Evolutionary conservation across 1,140 invertebrate species (phyloP), one percentile per base, ranked within the genome.

Genomic region (Ostrea edulis): DNA sequence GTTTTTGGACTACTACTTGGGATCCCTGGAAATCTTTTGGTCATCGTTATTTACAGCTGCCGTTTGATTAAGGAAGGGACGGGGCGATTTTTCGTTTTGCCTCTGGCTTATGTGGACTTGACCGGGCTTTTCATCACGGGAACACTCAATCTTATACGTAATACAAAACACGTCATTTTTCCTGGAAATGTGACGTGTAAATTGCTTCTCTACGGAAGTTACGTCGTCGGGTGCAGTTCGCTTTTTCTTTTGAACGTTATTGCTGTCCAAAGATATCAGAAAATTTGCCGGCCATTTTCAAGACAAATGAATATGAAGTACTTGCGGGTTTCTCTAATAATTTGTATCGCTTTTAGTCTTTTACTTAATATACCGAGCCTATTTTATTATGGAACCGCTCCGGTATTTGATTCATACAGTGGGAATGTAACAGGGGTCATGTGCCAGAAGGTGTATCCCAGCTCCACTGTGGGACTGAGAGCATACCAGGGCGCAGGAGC

Each of bases 191-290:
- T 22, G 22, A 68, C 84, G 11, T 86, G 84, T 20, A 68, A 86
- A 52, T 44, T 68, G 22, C 53, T 86, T 62, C 51, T 86, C 51
- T 86, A 71, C 25, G 62, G 62, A 35, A 86, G 58, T 20, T 86
- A 86, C 17, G 55, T 86, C 1, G 68, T 68, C 17, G 53, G 58
- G 1, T 51, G 25, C 71, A n/a, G 29, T 22, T 87, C 77, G 8
- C 29, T 82, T 35, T 54, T 35, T 17, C 51, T 82, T 29, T 55
- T 87, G 29, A n/a, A 53, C 14, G n/a, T 14, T n/a, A 87, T 87
- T 82, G 71, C 52, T 35, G 68, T 87, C 12, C 77, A 87, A 55
- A 53, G 71, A 52, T 87, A 82, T 35, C 54, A 55, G 17, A 82
- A 82, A 82, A 55, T 87, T 29, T 87, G 86, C 25, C 53, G 14